Conservation (phyloP, 2,888 invertebrate species). For the Drosophila pegasa region DNA sequence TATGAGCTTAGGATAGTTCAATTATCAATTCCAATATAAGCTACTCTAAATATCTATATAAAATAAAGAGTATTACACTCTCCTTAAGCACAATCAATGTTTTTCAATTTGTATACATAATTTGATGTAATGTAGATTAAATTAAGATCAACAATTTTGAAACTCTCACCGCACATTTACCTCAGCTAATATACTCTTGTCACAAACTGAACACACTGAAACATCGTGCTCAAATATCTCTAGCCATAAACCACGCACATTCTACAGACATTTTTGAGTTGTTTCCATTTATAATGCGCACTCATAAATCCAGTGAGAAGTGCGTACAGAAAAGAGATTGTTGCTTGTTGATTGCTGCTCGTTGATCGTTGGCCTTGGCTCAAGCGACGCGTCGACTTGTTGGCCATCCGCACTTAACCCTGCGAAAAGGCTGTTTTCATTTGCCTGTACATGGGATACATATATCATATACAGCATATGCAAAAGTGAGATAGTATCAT, state of each 20-base stretch:
- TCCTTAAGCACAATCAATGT: too few species aligned
- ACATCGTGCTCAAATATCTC: not conserved
- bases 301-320: conserved; percentile 36
- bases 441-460: conserved; percentile 39
- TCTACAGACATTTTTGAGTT: not conserved
- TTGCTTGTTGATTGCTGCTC: conserved; percentile 69
- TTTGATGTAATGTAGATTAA: too few species aligned
- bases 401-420: conserved; percentile 74
- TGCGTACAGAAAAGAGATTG: conserved; percentile 74
- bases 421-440: conserved; percentile 72
- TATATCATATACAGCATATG: conserved; percentile 9
- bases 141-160: too few species aligned
- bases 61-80: too few species aligned
- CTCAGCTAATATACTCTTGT: not conserved
- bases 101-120: too few species aligned
- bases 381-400: conserved; percentile 38
- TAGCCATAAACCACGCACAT: conserved; percentile 4
- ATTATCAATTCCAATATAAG: too few species aligned
- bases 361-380: conserved; percentile 74
- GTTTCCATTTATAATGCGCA: not conserved
- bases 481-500: conserved; percentile 1
- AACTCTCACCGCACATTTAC: not conserved
- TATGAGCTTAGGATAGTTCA: too few species aligned
- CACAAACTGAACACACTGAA: not conserved
- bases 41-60: too few species aligned